Base-by-base conservation (phyloP, 2,113 vertebrate genomes). In the Amblyornis subalaris region DNA sequence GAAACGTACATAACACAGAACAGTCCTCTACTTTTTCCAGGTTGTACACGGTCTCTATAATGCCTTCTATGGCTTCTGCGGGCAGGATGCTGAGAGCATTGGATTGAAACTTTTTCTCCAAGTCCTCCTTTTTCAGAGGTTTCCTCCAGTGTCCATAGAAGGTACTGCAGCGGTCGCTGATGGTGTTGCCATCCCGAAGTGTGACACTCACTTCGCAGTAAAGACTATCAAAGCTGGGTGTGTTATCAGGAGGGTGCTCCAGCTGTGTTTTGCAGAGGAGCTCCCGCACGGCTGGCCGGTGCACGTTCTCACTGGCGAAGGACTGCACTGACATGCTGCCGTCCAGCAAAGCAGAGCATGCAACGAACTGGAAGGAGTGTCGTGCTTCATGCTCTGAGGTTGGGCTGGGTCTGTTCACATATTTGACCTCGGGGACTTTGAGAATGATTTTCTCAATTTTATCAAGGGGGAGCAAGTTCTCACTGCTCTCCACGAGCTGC, bases 61-160 rank as follows among this genome's bases (percentile, higher is more conserved):
- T 93, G 35, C 97, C 97, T 94, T 99, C 98, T 20, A 96, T 73
- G 2, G 95, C 96, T 83, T 99, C 97, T 8, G 45, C 7, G 5
- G 97, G 79, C 89, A 99, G 89, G 50, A 95, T 74, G 0, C 89
- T 29, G 1, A 97, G 97, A 15, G 98, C 98, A 6, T 99, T 99
- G 22, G 76, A 74, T 6, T 93, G 97, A 94, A 99, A 99, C 93
- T 99, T 99, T 28, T 96, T 95, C 91, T 96, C 95, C 73, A 99
- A 96, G 94, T 99, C 98, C 60, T 97, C 82, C n/a, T 98, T 96
- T 95, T 94, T 97, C 90, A 99, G 96, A 8, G 99, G 99, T 62
- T 98, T 98, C 95, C 98, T 98, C 99, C 99, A 99, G 97, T 99
- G 99, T 44, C 99, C 99, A 0, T 99, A 99, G 95, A 99, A 99